Base-by-base conservation (phyloP, 2,888 invertebrate genomes). In the Parthenolecanium corni region DNA sequence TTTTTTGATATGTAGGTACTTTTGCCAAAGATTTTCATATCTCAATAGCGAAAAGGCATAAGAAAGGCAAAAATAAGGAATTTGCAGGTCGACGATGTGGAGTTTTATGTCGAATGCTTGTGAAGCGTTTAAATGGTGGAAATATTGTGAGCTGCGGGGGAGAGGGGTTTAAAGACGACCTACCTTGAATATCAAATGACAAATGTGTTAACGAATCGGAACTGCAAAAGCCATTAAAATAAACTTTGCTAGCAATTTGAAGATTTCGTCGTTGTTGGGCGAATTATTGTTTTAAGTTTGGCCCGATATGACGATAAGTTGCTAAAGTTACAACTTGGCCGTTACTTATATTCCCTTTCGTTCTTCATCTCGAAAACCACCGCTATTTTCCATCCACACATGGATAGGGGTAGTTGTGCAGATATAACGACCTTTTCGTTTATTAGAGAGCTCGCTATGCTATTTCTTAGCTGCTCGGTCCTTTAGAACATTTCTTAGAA, bases 101-200 rank as follows among this genome's bases (percentile, higher is more conserved):
- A 31, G 31, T 31, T 31, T n/a, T n/a, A n/a, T 31, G 31, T 31
- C 31, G 31, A 31, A 31, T n/a, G 9, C 31, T 31, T 9, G 31
- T 31, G 31, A 31, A 31, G 31, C 31, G 31, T 31, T 31, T 31
- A 31, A 31, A 31, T 31, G 9, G 31, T 31, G 9, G 31, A 31
- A 31, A 31, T 31, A 6, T 31, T 31, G 5, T 31, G 31, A 31
- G 9, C 31, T n/a, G n/a, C n/a, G n/a, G n/a, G 9, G 31, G 31
- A 31, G 31, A 31, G 9, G 31, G 31, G n/a, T 31, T 6, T 31
- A 31, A 9, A 31, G 31, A 53, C 52, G 52, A 38, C 58, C 58
- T 58, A 58, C 58, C 58, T 58, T 58, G 58, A 58, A 58, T 58
- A 47, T 58, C 58, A 46, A 58, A 58, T 58, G 58, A 58, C 58